Evolutionary conservation across 23 tunicate genomes (phyloP), one percentile per base, ranked within the genome.

Genomic region (Styela clava): DNA sequence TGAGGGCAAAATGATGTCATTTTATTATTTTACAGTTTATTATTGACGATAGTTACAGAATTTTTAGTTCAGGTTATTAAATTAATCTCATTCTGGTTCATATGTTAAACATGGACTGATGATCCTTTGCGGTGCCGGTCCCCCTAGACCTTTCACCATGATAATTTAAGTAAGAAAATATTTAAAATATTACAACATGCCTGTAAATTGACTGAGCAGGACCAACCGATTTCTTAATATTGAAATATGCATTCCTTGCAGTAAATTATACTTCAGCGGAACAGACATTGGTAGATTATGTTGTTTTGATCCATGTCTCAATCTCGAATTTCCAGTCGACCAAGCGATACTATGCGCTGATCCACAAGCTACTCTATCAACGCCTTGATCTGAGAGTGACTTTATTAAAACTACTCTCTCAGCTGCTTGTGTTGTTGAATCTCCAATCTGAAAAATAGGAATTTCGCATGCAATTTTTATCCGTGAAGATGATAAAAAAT

Each of bases 281-380:
- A 91, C 65, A 23, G 68, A 26, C 31, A 33, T 65, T n/a, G 97
- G 97, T 21, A 91, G 73, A 33, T 32, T 74, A 3, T 87, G 67
- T 25, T 81, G 33, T 25, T 68, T 52, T 25, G 61, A 52, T 32
- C 84, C 34, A 16, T 52, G 35, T 23, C 27, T 24, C 0, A 26
- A 33, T 20, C 25, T 19, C 9, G 81, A 76, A 0, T n/a, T 35
- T 1, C 81, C 81, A 7, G 81, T 23, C 32, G 96, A 85, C 97
- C 97, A 91, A 35, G 91, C 97, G 70, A 86, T 82, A 18, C 92
- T 86, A 80, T 91, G 97, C 3, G 97, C 97, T 7, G 97, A 91
- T 20, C 97, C 97, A 52, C 97, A 91, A 44, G 97, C 91, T 34
- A 91, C 97, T 18, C 73, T 77, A 34, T 86, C 52, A 0, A 91